These are phyloP conservation scores for Leptopilina myrica DNA, from an alignment of 2,888 invertebrate species.

Conservation along the genomic window DNA sequence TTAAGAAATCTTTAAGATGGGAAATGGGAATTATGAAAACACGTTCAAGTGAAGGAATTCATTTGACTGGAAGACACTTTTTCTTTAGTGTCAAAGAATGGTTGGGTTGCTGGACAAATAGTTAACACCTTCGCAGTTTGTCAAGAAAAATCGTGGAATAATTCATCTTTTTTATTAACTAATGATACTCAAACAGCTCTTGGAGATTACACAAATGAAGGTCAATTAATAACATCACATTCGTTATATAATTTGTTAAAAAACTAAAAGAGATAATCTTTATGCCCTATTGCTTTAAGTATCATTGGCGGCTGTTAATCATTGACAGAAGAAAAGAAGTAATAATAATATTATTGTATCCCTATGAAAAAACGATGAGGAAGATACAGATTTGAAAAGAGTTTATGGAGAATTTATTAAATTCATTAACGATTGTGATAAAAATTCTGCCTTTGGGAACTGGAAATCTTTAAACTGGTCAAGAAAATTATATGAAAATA, in stretches of 20 bases:
- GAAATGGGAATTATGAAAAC: too few species aligned
- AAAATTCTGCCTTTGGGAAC: background rate
- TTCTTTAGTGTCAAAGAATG: background rate
- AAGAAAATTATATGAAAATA: background rate
- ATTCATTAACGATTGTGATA: background rate
- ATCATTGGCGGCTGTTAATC: too few species aligned
- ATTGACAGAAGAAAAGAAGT: too few species aligned
- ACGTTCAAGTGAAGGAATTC: background rate
- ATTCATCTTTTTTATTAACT: background rate
- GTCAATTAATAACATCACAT: background rate
- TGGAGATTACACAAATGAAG: background rate
- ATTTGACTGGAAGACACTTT: background rate
- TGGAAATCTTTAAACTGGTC: background rate
- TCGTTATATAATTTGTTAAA: too few species aligned
- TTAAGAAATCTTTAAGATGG: too few species aligned
- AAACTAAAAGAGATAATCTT: too few species aligned
- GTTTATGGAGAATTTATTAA: background rate
- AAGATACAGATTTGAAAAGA: too few species aligned
- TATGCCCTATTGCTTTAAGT: too few species aligned
- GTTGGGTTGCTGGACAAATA: background rate
- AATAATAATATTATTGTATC: too few species aligned
- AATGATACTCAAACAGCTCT: background rate
- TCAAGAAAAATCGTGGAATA: background rate
- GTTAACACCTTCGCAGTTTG: background rate
- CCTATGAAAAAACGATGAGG: too few species aligned